Base-by-base conservation (phyloP, 2,888 invertebrate species). In the Malthinus seriepunctatus region DNA sequence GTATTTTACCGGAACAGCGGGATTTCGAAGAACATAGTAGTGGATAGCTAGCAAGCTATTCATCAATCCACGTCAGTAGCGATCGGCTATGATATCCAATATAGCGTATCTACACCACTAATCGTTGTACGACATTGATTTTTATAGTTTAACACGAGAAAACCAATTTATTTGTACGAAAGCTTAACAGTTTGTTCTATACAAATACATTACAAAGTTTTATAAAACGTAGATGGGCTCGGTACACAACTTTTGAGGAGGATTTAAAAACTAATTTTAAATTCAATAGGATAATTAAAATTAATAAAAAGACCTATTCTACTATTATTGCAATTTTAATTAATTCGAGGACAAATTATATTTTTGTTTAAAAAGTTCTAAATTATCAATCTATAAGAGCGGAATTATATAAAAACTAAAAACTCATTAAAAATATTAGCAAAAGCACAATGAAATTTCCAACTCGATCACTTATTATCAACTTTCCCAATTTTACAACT, bases 81-180 rank as follows among this genome's bases (percentile, higher is more conserved):
- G 70, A 72, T 71, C 67, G 66, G 65, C 69, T 70, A 72, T 73
- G 71, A 73, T 73, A 72, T 69, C 71, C 71, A 72, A 71, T 71
- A 72, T 71, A 71, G 70, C 71, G 71, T 69, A 71, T 71, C 73
- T 69, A 70, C 70, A 71, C 64, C 66, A 67, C 70, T 73, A 72
- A 73, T 73, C 71, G 70, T 68, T 70, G 70, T 70, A 67, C 69
- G 67, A 70, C 71, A 73, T 71, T 71, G 70, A 71, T 72, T 71
- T 69, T 71, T 69, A 67, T 66, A 67, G 64, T 66, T 68, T 56
- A 60, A 57, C 56, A 61, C 44, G 42, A 53, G 54, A 50, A 42
- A 44, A 53, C 58, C 56, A 62, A 64, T 63, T 64, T 63, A 61
- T 63, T 60, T 58, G 54, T 45, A 56, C 32, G 46, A 56, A 56